Base-by-base conservation (phyloP, 2,113 vertebrate species). In the Capra hircus region DNA sequence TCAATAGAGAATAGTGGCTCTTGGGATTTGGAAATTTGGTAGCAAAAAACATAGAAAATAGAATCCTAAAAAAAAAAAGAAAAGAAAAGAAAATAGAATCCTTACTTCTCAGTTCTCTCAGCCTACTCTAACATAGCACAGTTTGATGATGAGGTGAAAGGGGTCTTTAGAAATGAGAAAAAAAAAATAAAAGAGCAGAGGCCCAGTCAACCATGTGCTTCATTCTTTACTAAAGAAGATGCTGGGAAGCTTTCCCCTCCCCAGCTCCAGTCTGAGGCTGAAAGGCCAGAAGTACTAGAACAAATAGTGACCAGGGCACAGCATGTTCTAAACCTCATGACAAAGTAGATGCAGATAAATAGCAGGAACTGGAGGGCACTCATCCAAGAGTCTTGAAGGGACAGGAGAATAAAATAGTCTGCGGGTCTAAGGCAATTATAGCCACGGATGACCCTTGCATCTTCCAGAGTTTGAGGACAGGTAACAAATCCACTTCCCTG, bases 311-410 rank as follows among this genome's bases (percentile, higher is more conserved):
- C 59, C 71, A 91, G 96, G 45, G 71, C 86, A 95, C 93, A 80
- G 94, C 71, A 45, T 96, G 96, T 98, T 97, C 94, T 97, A 89
- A 97, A 89, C 33, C 30, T 90, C 74, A 88, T 93, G 95, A 95
- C 89, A 98, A 85, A 91, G 36, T 74, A 78, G 78, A 88, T 87
- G 60, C 91, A 97, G 96, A 96, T 97, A 97, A 97, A 96, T 50
- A 86, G 92, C 93, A 93, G 86, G 60, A 60, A 78, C 23, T 36
- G 16, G 36, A 89, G 78, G 91, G 86, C 64, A 59, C 28, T 77
- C 48, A 53, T 81, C 91, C 94, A 94, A 91, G 52, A 71, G 88
- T 71, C 82, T 43, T 77, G 50, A 36, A 82, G 78, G 81, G 82
- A 40, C 25, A 60, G 55, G 57, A 60, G 43, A 96, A 53, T 92